Base-by-base conservation (phyloP, 2,797 vertebrate genomes). In the Stomatorhinus walkeri region DNA sequence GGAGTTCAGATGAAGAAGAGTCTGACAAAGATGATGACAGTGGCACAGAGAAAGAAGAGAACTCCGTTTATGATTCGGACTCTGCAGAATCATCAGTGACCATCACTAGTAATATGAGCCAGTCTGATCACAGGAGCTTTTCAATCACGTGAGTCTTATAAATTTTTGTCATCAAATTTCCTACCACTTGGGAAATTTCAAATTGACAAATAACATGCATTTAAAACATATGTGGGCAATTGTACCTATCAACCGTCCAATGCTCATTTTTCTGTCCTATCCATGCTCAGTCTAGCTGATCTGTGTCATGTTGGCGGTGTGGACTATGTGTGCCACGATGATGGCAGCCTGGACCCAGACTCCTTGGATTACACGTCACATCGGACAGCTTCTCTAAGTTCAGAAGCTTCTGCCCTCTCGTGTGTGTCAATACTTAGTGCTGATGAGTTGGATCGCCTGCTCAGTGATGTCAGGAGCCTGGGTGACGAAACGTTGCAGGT, bases 61-160 rank as follows among this genome's bases (percentile, higher is more conserved):
- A 95, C 90, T 95, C 95, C 46, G 93, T 93, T 93, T 95, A 94
- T 36, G 95, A 96, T 89, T 96, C 95, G 0, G 96, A 97, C 88
- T 96, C 95, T 0, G 95, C 93, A 46, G 95, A 95, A 72, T 97
- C 96, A 0, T 96, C 95, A 0, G 91, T 95, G 87, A 97, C 96
- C 83, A 91, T 95, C 89, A 96, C 95, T 76, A 96, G 96, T 32
- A 94, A 94, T 90, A 94, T 94, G 92, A 96, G 96, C 93, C 95
- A 93, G 87, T 93, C 93, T 0, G 95, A 96, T 87, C 91, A 92
- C 90, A 94, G 52, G 90, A 96, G 96, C 91, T 96, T 96, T 91
- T 94, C 93, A 40, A 88, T 97, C 89, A 96, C 95, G 96, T 96
- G 91, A 52, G 94, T 91, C 28, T 10, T 61, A 48, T 28, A 32